Base-by-base conservation (phyloP, 2,888 invertebrate species). In the Sphaerophoria taeniata region DNA sequence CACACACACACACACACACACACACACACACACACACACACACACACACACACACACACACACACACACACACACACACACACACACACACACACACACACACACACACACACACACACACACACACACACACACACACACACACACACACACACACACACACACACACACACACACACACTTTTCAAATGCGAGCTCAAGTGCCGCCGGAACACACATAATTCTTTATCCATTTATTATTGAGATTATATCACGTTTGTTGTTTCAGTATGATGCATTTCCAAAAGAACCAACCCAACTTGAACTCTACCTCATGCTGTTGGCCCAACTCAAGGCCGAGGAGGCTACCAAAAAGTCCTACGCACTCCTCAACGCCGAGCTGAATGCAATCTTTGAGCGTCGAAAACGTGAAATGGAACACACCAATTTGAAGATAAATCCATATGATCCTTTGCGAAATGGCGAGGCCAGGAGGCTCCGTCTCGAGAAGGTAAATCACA, bases 311-410 rank as follows among this genome's bases (percentile, higher is more conserved):
- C 92, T 93, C 84, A 91, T 95, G 0, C 92, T 96, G 0, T 93
- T 95, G 85, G 92, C 93, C 0, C 95, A 95, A 89, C 92, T 96
- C 76, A 92, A 92, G 0, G 93, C 93, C 70, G 96, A 96, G 89
- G 94, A 95, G 75, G 90, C 90, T 1, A 93, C 94, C 0, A 91
- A 93, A 73, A 93, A 94, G 55, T 92, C 93, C 75, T 93, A 95
- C 34, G 91, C 93, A 80, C 93, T 93, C 39, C 87, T 89, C 9
- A 83, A 89, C 7, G 89, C 89, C 0, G 92, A 92, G 56, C 87
- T 94, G 5, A 87, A 89, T 1, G 89, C 90, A 14, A 93, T 94
- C 61, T 89, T 95, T 16, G 90, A 92, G 71, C 88, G 88, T 33
- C 91, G 94, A 12, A 90, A 90, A 7, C 87, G 88, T 0, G 94